A percentile compares a stretch with the other conserved stretches of the same genome.
Conservation (phyloP, 2,113 vertebrate genomes). For the Cromileptes altivelis region DNA sequence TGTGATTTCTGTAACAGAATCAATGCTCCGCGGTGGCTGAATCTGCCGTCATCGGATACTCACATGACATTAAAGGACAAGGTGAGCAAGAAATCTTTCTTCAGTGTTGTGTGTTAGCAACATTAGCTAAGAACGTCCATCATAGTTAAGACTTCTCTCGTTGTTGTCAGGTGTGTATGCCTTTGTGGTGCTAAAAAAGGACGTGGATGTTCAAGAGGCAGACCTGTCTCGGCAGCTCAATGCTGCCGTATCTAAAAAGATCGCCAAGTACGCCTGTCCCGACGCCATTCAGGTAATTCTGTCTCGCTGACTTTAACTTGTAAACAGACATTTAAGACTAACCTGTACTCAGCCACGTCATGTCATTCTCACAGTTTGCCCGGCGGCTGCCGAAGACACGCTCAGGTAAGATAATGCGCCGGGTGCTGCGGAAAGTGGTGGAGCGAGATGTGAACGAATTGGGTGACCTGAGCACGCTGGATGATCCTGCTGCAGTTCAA, state of each 20-base stretch:
- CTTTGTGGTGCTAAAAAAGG: slow-evolving; percentile 86
- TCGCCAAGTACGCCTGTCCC: slow-evolving; percentile 85
- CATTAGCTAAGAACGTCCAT: not conserved
- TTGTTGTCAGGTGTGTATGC: slow-evolving; percentile 77
- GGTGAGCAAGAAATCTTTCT: slow-evolving; percentile 63
- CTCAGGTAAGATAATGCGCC: slow-evolving; percentile 87
- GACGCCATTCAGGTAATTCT: slow-evolving; percentile 85
- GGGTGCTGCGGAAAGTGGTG: slow-evolving; percentile 86
- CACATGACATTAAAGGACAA: slow-evolving; percentile 87
- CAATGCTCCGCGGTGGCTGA: slow-evolving; percentile 84
- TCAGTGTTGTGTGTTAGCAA: not conserved
- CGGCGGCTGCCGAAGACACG: slow-evolving; percentile 86
- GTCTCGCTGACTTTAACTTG: not conserved
- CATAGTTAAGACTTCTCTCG: not conserved
- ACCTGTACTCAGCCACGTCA: not conserved
- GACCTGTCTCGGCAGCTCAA: slow-evolving; percentile 75
- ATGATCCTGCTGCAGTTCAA: slow-evolving; percentile 79
- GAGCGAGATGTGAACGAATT: slow-evolving; percentile 80
- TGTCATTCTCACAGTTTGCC: slow-evolving; percentile 57
- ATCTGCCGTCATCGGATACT: slow-evolving; percentile 85
- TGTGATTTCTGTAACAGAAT: slow-evolving; percentile 79
- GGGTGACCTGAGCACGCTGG: slow-evolving; percentile 87
- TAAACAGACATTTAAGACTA: not conserved
- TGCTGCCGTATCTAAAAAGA: slow-evolving; percentile 81
- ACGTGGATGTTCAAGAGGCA: slow-evolving; percentile 41